phyloP scores from a whole-genome alignment of 2,113 vertebrate species.

The Podarcis raffonei region DNA sequence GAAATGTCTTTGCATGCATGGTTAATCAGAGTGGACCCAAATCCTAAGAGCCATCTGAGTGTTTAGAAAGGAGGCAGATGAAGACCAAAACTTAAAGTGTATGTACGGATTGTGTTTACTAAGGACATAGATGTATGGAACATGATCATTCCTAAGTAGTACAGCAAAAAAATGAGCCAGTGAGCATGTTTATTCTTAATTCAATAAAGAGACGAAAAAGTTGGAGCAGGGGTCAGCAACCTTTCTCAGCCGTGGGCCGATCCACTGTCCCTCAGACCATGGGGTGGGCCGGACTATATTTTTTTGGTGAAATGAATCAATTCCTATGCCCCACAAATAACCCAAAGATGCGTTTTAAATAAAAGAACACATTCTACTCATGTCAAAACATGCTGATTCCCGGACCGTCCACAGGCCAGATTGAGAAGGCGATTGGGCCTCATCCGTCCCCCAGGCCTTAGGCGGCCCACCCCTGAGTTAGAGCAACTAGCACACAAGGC shows the following conservation, averaged over 20 bases:
- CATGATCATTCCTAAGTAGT: not conserved
- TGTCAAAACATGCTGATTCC: too few species aligned
- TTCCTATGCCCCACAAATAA: too few species aligned
- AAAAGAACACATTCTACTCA: too few species aligned
- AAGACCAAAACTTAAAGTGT: rapidly evolving
- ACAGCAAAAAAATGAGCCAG: not conserved
- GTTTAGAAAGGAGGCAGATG: not conserved
- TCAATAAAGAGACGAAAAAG: rapidly evolving
- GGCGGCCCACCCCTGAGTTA: not conserved
- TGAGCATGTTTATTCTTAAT: rapidly evolving
- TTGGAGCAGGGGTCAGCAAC: too few species aligned
- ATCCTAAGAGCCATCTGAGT: not conserved
- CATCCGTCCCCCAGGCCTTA: too few species aligned
- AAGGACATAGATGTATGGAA: not conserved
- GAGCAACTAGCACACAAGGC: not conserved
- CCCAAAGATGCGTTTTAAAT: too few species aligned
- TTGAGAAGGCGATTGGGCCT: too few species aligned
- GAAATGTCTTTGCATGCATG: not conserved
- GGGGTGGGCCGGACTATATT: too few species aligned
- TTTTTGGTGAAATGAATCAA: too few species aligned
- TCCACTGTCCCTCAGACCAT: too few species aligned
- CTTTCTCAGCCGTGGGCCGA: too few species aligned
- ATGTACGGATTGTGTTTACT: not conserved
- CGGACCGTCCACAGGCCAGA: too few species aligned
- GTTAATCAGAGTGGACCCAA: not conserved